Conservation (phyloP, 2,888 invertebrate species). For the Nomada hirtipes region DNA sequence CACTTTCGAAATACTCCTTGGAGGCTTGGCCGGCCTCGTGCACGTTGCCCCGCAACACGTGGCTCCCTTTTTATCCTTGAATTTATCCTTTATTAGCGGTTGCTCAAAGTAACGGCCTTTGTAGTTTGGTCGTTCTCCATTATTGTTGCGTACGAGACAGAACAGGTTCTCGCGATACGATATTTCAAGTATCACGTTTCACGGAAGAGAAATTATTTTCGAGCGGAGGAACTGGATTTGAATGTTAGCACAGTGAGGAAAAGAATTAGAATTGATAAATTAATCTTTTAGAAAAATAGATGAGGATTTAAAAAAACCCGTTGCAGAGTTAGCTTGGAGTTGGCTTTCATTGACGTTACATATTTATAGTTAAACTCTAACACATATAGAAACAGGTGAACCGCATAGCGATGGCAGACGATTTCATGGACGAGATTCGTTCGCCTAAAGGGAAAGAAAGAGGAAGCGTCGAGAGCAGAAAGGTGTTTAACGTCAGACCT, state of each 20-base stretch:
- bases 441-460: background rate
- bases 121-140: background rate
- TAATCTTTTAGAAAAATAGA: too few species aligned
- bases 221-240: too few species aligned
- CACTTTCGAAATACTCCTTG: slow-evolving; percentile 49
- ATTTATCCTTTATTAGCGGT: slow-evolving; percentile 55
- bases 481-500: slow-evolving; percentile 72
- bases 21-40: slow-evolving; percentile 36
- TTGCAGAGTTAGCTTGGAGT: too few species aligned
- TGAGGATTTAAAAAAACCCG: too few species aligned
- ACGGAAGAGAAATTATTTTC: too few species aligned
- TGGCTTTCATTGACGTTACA: too few species aligned
- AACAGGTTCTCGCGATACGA: too few species aligned
- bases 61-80: slow-evolving; percentile 57
- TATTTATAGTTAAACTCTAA: too few species aligned
- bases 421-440: background rate
- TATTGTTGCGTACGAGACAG: background rate
- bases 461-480: slow-evolving; percentile 40
- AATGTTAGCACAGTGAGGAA: too few species aligned
- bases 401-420: background rate
- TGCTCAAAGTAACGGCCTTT: slow-evolving; percentile 22
- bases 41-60: slow-evolving; percentile 67
- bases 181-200: too few species aligned
- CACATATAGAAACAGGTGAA: background rate
- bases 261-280: too few species aligned